Evolutionary conservation across 2,113 vertebrate genomes (phyloP).

Genomic region (Dasyprocta punctata): DNA sequence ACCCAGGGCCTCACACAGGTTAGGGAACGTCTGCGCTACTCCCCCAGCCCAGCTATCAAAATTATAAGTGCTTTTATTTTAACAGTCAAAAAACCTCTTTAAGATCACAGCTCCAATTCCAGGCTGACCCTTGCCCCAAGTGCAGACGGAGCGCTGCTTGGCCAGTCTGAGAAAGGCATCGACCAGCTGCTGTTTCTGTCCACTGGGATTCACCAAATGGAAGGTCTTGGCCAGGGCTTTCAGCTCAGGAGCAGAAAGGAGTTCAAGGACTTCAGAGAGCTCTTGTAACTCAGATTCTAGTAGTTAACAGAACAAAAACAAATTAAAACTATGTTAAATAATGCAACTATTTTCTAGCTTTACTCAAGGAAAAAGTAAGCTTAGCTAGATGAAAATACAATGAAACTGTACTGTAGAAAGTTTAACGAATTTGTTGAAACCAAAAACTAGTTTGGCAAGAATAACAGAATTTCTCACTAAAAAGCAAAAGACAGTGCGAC

Average conservation of each 20-base stretch:
- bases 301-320: background rate
- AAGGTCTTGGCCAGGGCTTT: slow-evolving; percentile 94
- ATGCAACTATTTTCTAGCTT: background rate
- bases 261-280: slow-evolving; percentile 91
- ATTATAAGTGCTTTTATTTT: background rate
- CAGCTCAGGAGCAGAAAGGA: slow-evolving; percentile 94
- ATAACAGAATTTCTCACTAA: background rate
- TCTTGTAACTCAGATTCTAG: slow-evolving; percentile 93
- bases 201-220: slow-evolving; percentile 89
- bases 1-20: background rate
- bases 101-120: slow-evolving; percentile 90
- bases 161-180: slow-evolving; percentile 91
- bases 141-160: slow-evolving; percentile 92
- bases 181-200: slow-evolving; percentile 92
- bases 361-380: background rate
- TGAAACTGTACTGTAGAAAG: background rate
- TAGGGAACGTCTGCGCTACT: background rate
- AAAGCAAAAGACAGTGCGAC: background rate
- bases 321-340: background rate
- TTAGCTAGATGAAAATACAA: background rate
- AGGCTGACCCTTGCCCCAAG: slow-evolving; percentile 80
- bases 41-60: background rate
- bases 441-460: background rate
- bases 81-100: slow-evolving; percentile 88
- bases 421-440: background rate